A percentile compares a stretch with the other conserved stretches of the same genome.
Conservation (phyloP, 2,888 invertebrate genomes). For the Agapostemon virescens region DNA sequence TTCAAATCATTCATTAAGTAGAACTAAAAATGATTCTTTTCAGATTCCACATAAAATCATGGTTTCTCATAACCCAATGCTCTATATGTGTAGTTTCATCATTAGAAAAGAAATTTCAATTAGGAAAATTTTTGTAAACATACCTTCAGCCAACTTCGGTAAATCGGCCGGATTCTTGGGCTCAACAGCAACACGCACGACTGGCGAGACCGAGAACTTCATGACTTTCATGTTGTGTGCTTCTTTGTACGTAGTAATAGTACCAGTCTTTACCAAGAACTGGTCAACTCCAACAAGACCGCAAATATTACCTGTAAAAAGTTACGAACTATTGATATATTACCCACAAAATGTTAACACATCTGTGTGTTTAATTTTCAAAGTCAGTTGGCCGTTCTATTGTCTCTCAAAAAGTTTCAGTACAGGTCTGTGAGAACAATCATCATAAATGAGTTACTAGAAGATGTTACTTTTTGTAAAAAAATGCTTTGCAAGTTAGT, state of each 20-base stretch:
- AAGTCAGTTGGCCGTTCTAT: conserved; percentile 65
- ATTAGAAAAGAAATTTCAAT: conserved; percentile 41
- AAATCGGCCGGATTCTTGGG: conserved; percentile 99
- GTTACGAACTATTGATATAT: conserved; percentile 19
- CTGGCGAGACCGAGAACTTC: conserved; percentile 99
- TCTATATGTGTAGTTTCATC: conserved; percentile 74
- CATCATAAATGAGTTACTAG: conserved; percentile 70
- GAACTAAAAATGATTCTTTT: conserved; percentile 42
- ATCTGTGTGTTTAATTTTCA: conserved; percentile 11
- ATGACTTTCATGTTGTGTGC: conserved; percentile 99
- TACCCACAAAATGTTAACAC: background rate
- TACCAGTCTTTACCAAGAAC: conserved; percentile 99
- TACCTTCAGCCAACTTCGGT: conserved; percentile 97
- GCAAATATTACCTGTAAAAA: conserved; percentile 93
- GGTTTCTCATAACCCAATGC: conserved; percentile 79
- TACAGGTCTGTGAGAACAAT: conserved; percentile 76
- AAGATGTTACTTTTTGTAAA: background rate
- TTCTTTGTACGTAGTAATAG: conserved; percentile 99
- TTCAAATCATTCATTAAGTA: background rate
- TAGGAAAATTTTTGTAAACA: conserved; percentile 4
- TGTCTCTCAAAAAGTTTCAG: conserved; percentile 67
- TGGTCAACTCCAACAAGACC: conserved; percentile 99
- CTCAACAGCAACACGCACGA: conserved; percentile 99
- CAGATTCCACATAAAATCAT: conserved; percentile 77
- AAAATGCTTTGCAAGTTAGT: conserved; percentile 28